Conservation (phyloP, 2,888 invertebrate genomes). For the Theretra japonica region DNA sequence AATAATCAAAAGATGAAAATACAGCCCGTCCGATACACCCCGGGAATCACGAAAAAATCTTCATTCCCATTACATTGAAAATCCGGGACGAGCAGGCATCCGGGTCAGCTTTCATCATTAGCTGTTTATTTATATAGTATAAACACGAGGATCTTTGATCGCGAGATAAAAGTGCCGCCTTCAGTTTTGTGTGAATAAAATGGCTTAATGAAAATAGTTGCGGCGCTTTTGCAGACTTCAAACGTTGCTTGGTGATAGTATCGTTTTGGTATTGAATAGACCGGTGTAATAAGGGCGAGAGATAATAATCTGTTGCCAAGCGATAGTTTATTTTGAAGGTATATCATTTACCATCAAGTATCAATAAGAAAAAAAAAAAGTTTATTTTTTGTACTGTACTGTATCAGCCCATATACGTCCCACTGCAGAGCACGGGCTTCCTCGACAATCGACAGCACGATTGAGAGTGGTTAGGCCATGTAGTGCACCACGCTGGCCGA, state of each 20-base stretch:
- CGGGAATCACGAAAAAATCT: background rate
- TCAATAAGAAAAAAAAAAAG: too few relatives aligned
- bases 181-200: slow-evolving; percentile 17
- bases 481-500: too few relatives aligned
- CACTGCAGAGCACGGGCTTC: too few relatives aligned
- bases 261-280: too few relatives aligned
- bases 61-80: slow-evolving; percentile 3
- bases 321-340: too few relatives aligned
- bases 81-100: slow-evolving; percentile 14
- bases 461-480: too few relatives aligned
- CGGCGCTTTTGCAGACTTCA: background rate
- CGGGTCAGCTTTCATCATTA: slow-evolving; percentile 25
- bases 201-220: background rate
- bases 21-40: background rate
- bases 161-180: slow-evolving; percentile 18
- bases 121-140: slow-evolving; percentile 18
- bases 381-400: too few relatives aligned
- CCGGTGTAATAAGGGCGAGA: too few relatives aligned
- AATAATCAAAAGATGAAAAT: background rate
- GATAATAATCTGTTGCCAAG: too few relatives aligned
- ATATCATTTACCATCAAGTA: too few relatives aligned
- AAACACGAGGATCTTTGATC: slow-evolving; percentile 21
- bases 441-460: too few relatives aligned
- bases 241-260: background rate
- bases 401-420: too few relatives aligned